Evolutionary conservation across 1,140 invertebrate species (phyloP).

Genomic region (Solenopsis invicta): DNA sequence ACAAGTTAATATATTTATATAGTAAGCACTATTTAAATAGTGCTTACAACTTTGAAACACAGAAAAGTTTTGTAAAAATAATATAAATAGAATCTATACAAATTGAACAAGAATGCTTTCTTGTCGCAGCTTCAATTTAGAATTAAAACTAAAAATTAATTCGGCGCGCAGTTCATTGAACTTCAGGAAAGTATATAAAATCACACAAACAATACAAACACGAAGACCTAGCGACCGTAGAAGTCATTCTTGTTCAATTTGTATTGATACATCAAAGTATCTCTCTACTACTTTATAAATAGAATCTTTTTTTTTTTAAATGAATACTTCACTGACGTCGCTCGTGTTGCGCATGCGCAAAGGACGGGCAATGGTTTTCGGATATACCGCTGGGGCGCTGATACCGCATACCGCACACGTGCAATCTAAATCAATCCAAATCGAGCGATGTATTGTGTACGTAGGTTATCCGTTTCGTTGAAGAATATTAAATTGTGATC

Average conservation of each 20-base stretch:
- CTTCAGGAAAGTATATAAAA: no score
- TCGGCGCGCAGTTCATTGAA: no score
- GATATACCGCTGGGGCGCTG: background rate
- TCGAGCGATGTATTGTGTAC: background rate
- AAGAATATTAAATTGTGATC: background rate
- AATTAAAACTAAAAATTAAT: no score
- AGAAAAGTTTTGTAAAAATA: background rate
- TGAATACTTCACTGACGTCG: background rate
- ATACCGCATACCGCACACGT: background rate
- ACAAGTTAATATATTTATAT: background rate
- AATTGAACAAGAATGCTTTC: no score
- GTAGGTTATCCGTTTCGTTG: conserved; percentile 3
- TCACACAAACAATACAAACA: no score
- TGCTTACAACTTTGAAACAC: background rate
- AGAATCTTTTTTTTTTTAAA: background rate
- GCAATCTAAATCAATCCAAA: no score
- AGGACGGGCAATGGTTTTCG: background rate
- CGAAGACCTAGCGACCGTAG: no score
- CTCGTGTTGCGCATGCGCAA: background rate
- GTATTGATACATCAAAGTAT: no score
- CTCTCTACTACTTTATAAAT: no score
- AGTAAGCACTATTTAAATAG: background rate
- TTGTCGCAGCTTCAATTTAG: no score
- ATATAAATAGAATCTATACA: no score
- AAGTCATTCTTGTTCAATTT: no score